Evolutionary conservation across 1,140 invertebrate species (phyloP).

Genomic region (Papilio glaucus): DNA sequence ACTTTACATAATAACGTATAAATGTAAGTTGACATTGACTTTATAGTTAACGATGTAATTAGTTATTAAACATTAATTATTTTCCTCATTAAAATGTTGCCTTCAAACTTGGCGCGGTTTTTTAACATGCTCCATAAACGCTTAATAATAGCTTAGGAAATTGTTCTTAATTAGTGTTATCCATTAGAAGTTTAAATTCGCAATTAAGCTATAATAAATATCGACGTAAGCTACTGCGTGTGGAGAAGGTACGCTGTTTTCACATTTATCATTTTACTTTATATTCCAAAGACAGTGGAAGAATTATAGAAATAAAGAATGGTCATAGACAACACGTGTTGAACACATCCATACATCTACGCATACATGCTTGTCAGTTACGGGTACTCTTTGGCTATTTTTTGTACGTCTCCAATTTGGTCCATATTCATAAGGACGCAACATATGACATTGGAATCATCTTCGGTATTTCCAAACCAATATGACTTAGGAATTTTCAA

Average conservation of each 20-base stretch:
- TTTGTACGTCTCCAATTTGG: slow-evolving; percentile 6
- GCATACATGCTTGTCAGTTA: too few relatives aligned
- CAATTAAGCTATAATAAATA: background rate
- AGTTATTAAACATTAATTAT: background rate
- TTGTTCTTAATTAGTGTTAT: background rate
- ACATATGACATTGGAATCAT: too few relatives aligned
- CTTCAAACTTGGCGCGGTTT: background rate
- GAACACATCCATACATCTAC: background rate
- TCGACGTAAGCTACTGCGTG: background rate
- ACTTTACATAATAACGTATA: background rate
- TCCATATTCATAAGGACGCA: background rate
- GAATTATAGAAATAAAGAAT: too few relatives aligned
- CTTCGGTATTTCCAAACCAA: too few relatives aligned
- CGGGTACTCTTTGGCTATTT: background rate
- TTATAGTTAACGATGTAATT: background rate
- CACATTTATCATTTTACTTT: background rate
- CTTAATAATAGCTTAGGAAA: background rate
- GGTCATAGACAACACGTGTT: too few relatives aligned
- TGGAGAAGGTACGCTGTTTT: background rate
- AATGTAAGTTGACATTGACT: background rate
- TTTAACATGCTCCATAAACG: background rate
- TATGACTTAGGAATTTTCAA: too few relatives aligned
- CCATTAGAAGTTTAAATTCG: background rate
- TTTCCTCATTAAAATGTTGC: background rate
- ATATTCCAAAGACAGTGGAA: background rate